A percentile compares a stretch with the other conserved stretches of the same genome.
Conservation (phyloP, 1,140 invertebrate genomes). For the Acromyrmex heyeri region DNA sequence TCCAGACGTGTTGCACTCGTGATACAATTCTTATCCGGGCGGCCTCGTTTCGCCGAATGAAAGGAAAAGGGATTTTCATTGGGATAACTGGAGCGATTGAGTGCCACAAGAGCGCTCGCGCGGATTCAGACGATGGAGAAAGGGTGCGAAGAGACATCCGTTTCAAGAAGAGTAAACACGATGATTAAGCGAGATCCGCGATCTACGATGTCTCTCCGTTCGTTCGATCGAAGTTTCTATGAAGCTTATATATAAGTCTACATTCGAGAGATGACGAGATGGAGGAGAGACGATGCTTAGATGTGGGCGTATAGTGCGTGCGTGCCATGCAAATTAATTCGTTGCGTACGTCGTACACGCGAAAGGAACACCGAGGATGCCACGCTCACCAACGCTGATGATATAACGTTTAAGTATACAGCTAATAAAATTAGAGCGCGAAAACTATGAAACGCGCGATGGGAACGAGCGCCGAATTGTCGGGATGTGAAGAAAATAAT, state of each 20-base stretch:
- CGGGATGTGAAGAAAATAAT: conserved; percentile 21
- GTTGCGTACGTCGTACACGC: neutral
- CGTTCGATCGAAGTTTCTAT: neutral
- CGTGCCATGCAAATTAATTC: neutral
- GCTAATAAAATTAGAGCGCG: conserved; percentile 30
- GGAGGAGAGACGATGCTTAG: neutral
- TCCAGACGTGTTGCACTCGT: neutral
- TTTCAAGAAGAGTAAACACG: neutral
- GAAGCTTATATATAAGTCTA: neutral
- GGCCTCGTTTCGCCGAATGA: conserved; percentile 37
- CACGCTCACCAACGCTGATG: conserved; percentile 13
- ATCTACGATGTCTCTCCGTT: neutral
- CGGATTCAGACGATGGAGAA: conserved; percentile 5
- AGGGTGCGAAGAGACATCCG: conserved; percentile 5
- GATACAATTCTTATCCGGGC: conserved; percentile 49
- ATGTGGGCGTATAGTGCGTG: neutral
- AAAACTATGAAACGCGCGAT: neutral
- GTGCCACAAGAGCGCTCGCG: neutral
- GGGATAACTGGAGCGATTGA: neutral
- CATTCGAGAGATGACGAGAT: neutral
- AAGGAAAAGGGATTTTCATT: conserved; percentile 49
- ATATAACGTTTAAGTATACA: conserved; percentile 42
- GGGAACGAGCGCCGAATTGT: conserved; percentile 49
- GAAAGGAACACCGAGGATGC: conserved; percentile 19
- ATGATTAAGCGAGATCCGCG: neutral